Evolutionary conservation across 2,113 vertebrate species (phyloP).

Genomic region (Pomatorhinus ruficollis): DNA sequence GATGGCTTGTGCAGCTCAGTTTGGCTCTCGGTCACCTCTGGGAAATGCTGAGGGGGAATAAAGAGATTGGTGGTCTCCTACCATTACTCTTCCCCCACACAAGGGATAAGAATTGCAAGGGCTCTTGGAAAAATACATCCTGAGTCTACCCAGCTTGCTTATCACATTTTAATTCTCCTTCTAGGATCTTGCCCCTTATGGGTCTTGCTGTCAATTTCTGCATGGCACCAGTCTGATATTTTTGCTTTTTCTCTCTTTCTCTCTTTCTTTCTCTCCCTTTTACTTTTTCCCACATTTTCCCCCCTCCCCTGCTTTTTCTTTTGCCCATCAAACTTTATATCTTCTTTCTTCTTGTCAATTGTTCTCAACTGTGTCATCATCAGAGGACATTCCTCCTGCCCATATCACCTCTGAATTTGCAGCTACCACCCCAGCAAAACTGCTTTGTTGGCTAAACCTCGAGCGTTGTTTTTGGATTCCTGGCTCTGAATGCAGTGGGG

Average conservation of each 20-base stretch:
- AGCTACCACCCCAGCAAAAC: neutral
- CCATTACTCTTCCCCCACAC: neutral
- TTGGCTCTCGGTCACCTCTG: neutral
- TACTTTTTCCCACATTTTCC: rapidly evolving
- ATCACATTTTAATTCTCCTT: neutral
- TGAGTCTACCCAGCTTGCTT: neutral
- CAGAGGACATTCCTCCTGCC: neutral
- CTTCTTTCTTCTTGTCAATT: neutral
- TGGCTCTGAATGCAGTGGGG: neutral
- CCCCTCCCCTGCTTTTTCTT: neutral
- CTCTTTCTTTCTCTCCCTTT: rapidly evolving
- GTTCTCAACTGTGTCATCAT: neutral
- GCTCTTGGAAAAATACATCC: neutral
- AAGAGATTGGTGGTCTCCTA: neutral
- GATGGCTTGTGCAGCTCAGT: neutral
- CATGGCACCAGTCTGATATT: neutral
- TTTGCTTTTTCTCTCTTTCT: neutral
- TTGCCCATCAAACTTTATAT: neutral
- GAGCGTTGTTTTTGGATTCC: neutral
- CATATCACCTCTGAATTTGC: neutral
- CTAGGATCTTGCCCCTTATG: neutral
- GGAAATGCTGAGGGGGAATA: neutral
- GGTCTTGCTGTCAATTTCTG: neutral
- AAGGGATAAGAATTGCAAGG: neutral
- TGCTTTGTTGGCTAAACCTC: neutral